Evolutionary conservation across 2,888 invertebrate genomes (phyloP), one percentile per base, ranked within the genome.

Genomic region (Acheta domesticus): DNA sequence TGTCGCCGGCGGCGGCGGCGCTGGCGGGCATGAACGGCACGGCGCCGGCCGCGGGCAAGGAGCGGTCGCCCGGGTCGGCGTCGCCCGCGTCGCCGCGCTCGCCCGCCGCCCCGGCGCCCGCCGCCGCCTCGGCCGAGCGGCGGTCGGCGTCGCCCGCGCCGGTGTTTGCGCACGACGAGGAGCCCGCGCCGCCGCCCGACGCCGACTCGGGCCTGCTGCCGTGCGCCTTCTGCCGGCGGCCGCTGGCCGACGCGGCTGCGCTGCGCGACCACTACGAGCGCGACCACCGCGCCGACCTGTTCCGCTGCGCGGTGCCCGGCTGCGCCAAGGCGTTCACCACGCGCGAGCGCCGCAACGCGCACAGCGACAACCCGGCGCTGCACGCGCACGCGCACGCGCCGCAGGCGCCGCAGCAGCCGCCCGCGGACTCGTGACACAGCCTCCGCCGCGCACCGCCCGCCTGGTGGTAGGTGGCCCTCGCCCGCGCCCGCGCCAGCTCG

Each of bases 311-410:
- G n/a, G 89, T 93, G 78, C 90, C 90, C 80, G 94, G 94, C 19
- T 94, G 95, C 87, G 92, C 91, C 78, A 92, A 93, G 83, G 92
- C 93, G 77, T 95, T 95, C 87, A 91, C 93, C 81, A 94, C 94
- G 16, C 89, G 93, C 83, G 93, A 94, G 82, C 92, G 93, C 83
- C 90, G 95, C 81, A 94, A 94, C 85, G 89, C 92, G 77, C 95
- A 95, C 86, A 91, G 92, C 81, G 93, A 93, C 84, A 91, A 92
- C 36, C 8, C 36, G 36, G 36, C 36, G 8, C 36, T 36, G 36
- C 36, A 36, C 36, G 5, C 36, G 8, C 36, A 3, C 36, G 62
- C 62, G 11, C 62, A 3, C 62, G 16, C 62, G 16, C 62, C 80
- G 19, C 49, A 80, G 12, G n/a, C 75, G 23, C 80, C 12, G n/a